phyloP scores from a whole-genome alignment of 2,113 vertebrate species.

The Seriola dumerili region DNA sequence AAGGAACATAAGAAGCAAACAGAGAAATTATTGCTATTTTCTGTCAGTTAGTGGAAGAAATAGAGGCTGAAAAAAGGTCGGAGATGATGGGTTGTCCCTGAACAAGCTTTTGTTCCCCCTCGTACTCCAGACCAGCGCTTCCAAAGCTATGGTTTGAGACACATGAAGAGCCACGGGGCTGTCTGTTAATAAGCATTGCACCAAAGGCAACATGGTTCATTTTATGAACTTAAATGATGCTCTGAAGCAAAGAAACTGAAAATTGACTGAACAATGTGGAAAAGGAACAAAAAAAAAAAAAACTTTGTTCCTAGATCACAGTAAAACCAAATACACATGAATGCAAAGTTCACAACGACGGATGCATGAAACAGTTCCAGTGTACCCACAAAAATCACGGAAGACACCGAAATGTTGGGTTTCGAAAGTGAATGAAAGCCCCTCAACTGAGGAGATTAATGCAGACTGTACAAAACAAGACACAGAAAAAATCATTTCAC shows the following conservation, averaged over 20 bases:
- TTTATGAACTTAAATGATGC: constrained; percentile 27
- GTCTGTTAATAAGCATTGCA: constrained; percentile 24
- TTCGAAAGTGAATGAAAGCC: neutral
- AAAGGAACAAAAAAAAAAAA: neutral
- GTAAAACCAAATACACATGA: neutral
- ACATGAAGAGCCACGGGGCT: neutral
- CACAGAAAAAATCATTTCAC: neutral
- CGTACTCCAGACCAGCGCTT: constrained; percentile 12
- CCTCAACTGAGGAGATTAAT: neutral
- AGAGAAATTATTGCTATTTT: constrained; percentile 90
- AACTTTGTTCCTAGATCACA: neutral
- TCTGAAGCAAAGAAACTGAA: constrained; percentile 18
- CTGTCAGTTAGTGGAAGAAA: constrained; percentile 81
- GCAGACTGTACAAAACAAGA: neutral
- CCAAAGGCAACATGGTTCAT: constrained; percentile 5
- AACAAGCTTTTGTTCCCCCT: constrained; percentile 22
- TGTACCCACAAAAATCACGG: neutral
- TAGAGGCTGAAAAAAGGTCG: constrained; percentile 71
- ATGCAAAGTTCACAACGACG: neutral
- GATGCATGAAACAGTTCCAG: neutral
- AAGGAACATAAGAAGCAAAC: constrained; percentile 83
- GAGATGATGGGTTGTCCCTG: constrained; percentile 46
- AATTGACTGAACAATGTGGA: constrained; percentile 10
- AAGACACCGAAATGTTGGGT: constrained; percentile 6
- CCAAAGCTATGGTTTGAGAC: neutral